Conservation (phyloP, 1,140 invertebrate genomes). For the Pectinophora gossypiella region DNA sequence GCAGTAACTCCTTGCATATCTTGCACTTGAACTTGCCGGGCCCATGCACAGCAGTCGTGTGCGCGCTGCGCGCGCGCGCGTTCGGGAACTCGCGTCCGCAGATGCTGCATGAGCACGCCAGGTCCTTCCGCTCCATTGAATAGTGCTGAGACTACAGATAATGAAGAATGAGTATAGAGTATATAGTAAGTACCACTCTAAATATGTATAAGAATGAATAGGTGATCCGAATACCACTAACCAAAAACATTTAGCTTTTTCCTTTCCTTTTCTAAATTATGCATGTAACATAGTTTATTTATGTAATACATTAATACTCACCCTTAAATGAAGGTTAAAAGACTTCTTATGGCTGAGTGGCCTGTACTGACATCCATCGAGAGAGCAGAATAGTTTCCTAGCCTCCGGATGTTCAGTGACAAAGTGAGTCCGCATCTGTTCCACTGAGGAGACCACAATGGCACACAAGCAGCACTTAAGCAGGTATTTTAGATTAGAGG, state of each 20-base stretch:
- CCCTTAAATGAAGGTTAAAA: conserved; percentile 64
- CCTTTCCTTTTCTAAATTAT: no score
- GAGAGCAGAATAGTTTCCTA: conserved; percentile 56
- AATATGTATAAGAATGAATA: no score
- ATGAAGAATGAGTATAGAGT: no score
- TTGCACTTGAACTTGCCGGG: conserved; percentile 63
- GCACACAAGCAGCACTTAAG: conserved; percentile 60
- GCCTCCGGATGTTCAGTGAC: conserved; percentile 47
- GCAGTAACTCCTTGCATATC: conserved; percentile 44
- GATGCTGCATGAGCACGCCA: conserved; percentile 26
- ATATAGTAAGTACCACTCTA: no score
- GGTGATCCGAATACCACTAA: no score
- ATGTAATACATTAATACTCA: conserved; percentile 24
- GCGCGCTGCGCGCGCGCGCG: conserved; percentile 38
- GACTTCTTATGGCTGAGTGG: conserved; percentile 61
- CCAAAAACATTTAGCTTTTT: no score
- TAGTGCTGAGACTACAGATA: no score
- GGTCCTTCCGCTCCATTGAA: background rate
- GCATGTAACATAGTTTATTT: no score
- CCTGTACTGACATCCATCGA: conserved; percentile 55
- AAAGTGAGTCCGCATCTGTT: conserved; percentile 59
- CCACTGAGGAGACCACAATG: conserved; percentile 32
- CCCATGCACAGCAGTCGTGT: conserved; percentile 51
- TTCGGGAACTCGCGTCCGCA: conserved; percentile 50
- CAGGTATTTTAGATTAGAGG: conserved; percentile 15